A percentile compares a stretch with the other conserved stretches of the same genome.
Evolutionary conservation across 2,113 vertebrate genomes (phyloP).

Genomic region (Mustelus asterias): DNA sequence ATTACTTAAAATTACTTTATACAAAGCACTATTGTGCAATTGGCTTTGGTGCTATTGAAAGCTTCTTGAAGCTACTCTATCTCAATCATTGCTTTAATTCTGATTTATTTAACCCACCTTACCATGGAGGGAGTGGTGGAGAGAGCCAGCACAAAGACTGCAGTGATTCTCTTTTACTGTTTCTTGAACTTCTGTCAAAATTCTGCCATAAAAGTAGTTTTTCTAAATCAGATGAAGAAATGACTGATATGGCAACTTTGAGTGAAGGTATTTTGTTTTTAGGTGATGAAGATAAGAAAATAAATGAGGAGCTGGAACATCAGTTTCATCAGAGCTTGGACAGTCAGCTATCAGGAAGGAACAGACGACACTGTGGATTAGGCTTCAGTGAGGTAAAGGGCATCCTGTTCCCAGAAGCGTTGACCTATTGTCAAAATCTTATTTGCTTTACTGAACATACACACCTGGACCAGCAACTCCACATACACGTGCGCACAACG

Average conservation of each 20-base stretch:
- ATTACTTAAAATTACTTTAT: not conserved
- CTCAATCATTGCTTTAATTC: not conserved
- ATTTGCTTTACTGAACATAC: not conserved
- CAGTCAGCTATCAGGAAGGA: slow-evolving; percentile 81
- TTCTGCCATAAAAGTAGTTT: not conserved
- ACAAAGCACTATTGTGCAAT: not conserved
- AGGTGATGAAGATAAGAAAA: slow-evolving; percentile 86
- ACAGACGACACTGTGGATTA: slow-evolving; percentile 85
- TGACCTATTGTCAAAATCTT: not conserved
- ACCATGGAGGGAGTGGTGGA: not conserved
- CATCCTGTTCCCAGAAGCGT: not conserved
- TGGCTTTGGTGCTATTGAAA: not conserved
- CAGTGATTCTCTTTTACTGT: not conserved
- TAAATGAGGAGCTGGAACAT: slow-evolving; percentile 80
- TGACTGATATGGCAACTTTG: not conserved
- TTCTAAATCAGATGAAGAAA: not conserved
- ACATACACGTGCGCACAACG: too few relatives aligned
- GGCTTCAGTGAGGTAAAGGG: slow-evolving; percentile 86
- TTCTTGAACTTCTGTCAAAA: not conserved
- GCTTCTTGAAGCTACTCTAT: not conserved
- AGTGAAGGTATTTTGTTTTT: slow-evolving; percentile 37
- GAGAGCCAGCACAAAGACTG: not conserved
- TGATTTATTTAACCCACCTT: not conserved
- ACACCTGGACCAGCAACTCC: too few relatives aligned
- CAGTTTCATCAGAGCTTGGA: slow-evolving; percentile 93